A percentile compares a stretch with the other conserved stretches of the same genome.
These are phyloP conservation scores for Cololabis saira DNA, from an alignment of 2,113 vertebrate species.

Conservation along the genomic window DNA sequence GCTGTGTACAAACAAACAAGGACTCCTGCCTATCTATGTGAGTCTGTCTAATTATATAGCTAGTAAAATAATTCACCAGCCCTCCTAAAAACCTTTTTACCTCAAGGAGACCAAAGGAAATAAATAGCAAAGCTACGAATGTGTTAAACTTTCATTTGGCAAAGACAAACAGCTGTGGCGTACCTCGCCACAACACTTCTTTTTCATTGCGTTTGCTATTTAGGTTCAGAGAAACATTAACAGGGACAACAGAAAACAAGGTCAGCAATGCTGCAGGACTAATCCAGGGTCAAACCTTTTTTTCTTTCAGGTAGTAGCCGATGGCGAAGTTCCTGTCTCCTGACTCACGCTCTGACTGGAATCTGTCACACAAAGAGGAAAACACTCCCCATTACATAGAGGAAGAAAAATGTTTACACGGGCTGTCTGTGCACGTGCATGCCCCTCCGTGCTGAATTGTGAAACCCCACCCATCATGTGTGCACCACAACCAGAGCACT, in stretches of 20 bases:
- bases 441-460: slow-evolving; percentile 19
- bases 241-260: background rate
- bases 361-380: slow-evolving; percentile 81
- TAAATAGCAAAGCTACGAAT: too few species aligned
- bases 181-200: too few species aligned
- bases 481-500: slow-evolving; percentile 23
- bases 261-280: background rate
- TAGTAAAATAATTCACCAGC: too few species aligned
- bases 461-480: background rate
- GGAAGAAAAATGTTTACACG: slow-evolving; percentile 17
- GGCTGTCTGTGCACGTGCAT: background rate
- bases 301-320: slow-evolving; percentile 98
- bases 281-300: slow-evolving; percentile 86
- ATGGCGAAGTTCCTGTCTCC: slow-evolving; percentile 98
- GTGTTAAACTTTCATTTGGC: too few species aligned
- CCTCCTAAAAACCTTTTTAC: too few species aligned
- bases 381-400: slow-evolving; percentile 18
- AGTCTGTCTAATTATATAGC: too few species aligned
- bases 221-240: background rate
- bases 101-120: too few species aligned
- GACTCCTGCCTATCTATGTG: too few species aligned
- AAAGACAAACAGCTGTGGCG: too few species aligned
- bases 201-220: background rate
- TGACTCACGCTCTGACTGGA: slow-evolving; percentile 97
- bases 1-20: too few species aligned